A percentile compares a stretch with the other conserved stretches of the same genome.
These are phyloP conservation scores for Epiblema foenella DNA, from an alignment of 2,888 invertebrate species.

Conservation along the genomic window DNA sequence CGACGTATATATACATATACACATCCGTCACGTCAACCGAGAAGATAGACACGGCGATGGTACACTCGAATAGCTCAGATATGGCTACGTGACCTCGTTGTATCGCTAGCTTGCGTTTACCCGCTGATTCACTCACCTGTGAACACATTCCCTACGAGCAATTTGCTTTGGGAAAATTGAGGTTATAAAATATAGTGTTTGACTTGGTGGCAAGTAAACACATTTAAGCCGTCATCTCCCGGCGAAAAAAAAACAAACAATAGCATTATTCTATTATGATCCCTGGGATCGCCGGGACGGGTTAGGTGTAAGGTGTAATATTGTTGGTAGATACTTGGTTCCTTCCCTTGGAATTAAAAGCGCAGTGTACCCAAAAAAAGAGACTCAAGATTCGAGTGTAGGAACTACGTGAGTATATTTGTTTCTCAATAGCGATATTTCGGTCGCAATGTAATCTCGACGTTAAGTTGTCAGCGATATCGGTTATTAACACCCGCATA, in stretches of 20 bases:
- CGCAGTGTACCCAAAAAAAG: too few relatives aligned
- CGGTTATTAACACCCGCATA: too few relatives aligned
- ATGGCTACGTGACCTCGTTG: constrained; percentile 37
- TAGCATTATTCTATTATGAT: too few relatives aligned
- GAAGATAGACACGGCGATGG: constrained; percentile 6
- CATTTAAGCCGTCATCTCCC: not conserved
- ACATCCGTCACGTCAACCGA: constrained; percentile 2
- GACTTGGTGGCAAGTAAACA: constrained; percentile 1
- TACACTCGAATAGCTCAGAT: constrained; percentile 29
- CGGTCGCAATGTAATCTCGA: too few relatives aligned
- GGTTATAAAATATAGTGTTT: constrained; percentile 2
- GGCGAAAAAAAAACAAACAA: too few relatives aligned
- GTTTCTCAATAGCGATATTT: too few relatives aligned
- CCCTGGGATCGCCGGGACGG: too few relatives aligned
- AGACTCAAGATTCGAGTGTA: too few relatives aligned
- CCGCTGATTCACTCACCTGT: constrained; percentile 20
- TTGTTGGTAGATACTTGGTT: not conserved
- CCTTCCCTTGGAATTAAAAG: too few relatives aligned
- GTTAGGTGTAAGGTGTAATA: too few relatives aligned
- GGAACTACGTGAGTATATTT: too few relatives aligned
- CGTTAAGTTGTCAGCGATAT: too few relatives aligned
- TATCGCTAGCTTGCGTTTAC: constrained; percentile 10
- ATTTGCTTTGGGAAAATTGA: constrained; percentile 9
- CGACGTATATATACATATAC: not conserved
- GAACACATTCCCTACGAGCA: constrained; percentile 23